Conservation (phyloP, 2,888 invertebrate genomes). For the Incurvaria masculella region DNA sequence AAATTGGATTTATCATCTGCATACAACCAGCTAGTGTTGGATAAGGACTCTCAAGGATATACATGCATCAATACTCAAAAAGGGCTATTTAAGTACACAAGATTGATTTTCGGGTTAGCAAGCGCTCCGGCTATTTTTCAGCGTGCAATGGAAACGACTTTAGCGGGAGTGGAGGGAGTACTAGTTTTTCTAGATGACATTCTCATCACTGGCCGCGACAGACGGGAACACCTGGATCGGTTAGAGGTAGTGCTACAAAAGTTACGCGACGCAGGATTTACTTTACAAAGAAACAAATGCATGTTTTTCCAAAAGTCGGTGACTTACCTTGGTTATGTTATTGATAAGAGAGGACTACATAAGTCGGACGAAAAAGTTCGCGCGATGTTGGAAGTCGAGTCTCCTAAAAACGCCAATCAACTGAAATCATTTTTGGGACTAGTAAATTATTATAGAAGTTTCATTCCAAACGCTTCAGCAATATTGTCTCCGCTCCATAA, state of each 20-base stretch:
- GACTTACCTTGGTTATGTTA: conserved; percentile 14
- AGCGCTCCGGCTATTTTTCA: conserved; percentile 5
- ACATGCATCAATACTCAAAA: conserved; percentile 2
- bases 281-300: conserved; percentile 9
- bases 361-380: conserved; percentile 14
- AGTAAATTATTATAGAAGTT: conserved; percentile 17
- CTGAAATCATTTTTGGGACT: conserved; percentile 19
- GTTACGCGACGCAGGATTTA: conserved; percentile 11
- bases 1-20: conserved; percentile 17
- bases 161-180: not conserved
- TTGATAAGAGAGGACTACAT: conserved; percentile 13
- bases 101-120: conserved; percentile 2
- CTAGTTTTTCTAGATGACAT: conserved; percentile 2
- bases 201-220: conserved; percentile 3
- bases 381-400: conserved; percentile 11
- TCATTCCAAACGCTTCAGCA: conserved; percentile 11
- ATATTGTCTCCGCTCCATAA: conserved; percentile 12
- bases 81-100: conserved; percentile 3
- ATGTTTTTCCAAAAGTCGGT: conserved; percentile 9
- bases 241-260: conserved; percentile 10
- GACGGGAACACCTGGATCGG: conserved; percentile 6
- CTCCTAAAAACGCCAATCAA: conserved; percentile 12
- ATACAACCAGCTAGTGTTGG: too few species aligned
- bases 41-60: not conserved
- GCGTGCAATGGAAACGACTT: conserved; percentile 1